Percentiles rank a stretch among this genome's conserved stretches.
These are phyloP conservation scores for Mellilla xanthometata DNA, from an alignment of 2,888 invertebrate genomes.

Conservation along the genomic window DNA sequence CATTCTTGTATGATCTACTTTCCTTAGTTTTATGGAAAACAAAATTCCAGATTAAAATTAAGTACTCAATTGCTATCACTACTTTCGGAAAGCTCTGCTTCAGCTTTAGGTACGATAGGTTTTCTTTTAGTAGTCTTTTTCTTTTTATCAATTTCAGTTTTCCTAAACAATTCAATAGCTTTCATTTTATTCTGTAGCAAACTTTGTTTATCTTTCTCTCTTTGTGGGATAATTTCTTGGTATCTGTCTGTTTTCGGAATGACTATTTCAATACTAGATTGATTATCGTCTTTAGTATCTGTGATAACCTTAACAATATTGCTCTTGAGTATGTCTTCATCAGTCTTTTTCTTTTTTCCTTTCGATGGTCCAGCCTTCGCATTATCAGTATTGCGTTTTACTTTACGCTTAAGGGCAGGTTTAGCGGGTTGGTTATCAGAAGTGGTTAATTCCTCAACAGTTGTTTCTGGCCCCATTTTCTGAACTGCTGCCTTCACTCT, in stretches of 20 bases:
- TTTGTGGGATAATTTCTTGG: constrained; percentile 88
- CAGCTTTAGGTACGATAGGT: constrained; percentile 75
- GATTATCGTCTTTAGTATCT: constrained; percentile 40
- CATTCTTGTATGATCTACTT: too few relatives aligned
- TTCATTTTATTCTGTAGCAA: constrained; percentile 86
- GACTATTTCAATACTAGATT: constrained; percentile 51
- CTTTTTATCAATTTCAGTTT: constrained; percentile 84
- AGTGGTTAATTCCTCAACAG: constrained; percentile 20
- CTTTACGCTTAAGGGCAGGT: constrained; percentile 27
- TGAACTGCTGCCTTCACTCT: constrained; percentile 90
- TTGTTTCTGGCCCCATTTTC: constrained; percentile 78
- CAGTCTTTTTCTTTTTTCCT: constrained; percentile 43
- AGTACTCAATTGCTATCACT: constrained; percentile 80
- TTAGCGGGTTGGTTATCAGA: constrained; percentile 36
- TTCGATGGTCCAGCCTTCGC: constrained; percentile 44
- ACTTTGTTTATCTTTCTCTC: constrained; percentile 85
- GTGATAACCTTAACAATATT: constrained; percentile 56
- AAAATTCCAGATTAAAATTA: too few relatives aligned
- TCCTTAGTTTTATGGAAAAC: too few relatives aligned
- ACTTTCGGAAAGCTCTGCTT: constrained; percentile 86
- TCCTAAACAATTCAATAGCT: constrained; percentile 89
- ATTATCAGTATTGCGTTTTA: constrained; percentile 37
- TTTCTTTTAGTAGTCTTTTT: constrained; percentile 68
- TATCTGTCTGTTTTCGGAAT: constrained; percentile 63
- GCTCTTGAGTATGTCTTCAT: constrained; percentile 42